Conservation (phyloP, 2,113 vertebrate species). For the Aldabrachelys gigantea region DNA sequence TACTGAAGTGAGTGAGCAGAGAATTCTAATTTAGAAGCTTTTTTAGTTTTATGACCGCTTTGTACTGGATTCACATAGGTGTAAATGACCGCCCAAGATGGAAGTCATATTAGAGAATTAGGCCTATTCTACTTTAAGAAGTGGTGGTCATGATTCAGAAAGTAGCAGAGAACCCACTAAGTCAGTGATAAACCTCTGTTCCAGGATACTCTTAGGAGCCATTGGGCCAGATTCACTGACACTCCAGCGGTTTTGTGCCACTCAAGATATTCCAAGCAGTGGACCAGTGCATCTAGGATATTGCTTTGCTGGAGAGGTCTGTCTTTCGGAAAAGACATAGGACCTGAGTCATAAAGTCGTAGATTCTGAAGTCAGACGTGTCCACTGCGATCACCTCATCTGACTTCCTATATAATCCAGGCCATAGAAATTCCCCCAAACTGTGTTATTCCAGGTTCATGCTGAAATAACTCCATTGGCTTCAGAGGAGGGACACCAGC, state of each 20-base stretch:
- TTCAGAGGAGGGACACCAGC: not conserved
- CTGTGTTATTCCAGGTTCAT: not conserved
- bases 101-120: not conserved
- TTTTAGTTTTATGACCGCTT: not conserved
- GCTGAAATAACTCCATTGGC: not conserved
- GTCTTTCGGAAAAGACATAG: not conserved
- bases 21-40: not conserved
- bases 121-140: not conserved
- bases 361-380: not conserved
- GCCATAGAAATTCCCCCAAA: not conserved
- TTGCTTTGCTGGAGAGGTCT: not conserved
- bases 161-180: not conserved
- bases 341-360: not conserved
- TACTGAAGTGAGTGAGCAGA: not conserved
- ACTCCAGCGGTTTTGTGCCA: rapidly evolving
- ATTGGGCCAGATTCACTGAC: not conserved
- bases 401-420: not conserved
- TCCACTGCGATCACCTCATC: not conserved
- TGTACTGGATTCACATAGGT: not conserved
- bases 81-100: not conserved
- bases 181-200: not conserved
- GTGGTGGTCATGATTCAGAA: not conserved
- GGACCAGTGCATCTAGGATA: not conserved
- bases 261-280: not conserved
- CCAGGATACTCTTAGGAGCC: not conserved